phyloP scores from a whole-genome alignment of 2,113 vertebrate genomes.

The Carassius gibelio region DNA sequence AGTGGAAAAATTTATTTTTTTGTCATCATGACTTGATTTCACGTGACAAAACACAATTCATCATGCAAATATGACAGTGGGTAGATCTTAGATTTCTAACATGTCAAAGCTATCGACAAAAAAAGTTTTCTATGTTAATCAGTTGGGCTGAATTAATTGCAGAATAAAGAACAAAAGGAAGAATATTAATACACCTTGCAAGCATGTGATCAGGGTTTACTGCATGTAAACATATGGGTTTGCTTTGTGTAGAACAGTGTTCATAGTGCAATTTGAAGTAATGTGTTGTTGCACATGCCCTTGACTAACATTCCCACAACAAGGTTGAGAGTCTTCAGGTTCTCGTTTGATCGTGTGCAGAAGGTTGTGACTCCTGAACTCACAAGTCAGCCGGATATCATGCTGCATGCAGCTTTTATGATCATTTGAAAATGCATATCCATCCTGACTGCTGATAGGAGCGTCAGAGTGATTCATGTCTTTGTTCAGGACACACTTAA shows the following conservation, averaged over 20 bases:
- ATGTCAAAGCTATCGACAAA: neutral
- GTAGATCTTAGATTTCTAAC: neutral
- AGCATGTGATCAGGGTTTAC: slow-evolving; percentile 37
- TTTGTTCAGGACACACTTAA: slow-evolving; percentile 66
- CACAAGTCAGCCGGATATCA: slow-evolving; percentile 62
- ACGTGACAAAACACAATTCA: neutral
- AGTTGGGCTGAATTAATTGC: neutral
- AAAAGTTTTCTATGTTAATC: neutral
- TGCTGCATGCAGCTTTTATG: slow-evolving; percentile 65
- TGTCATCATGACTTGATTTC: neutral
- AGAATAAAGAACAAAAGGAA: neutral
- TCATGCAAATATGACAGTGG: neutral
- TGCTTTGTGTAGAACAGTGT: slow-evolving; percentile 68
- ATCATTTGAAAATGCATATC: slow-evolving; percentile 65
- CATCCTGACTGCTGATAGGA: slow-evolving; percentile 16
- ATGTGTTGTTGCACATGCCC: slow-evolving; percentile 64
- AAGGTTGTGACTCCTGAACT: slow-evolving; percentile 70
- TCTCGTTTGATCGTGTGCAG: slow-evolving; percentile 79
- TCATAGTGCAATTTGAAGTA: slow-evolving; percentile 59
- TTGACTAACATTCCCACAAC: slow-evolving; percentile 67
- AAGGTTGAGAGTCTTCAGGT: slow-evolving; percentile 74
- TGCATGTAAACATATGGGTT: slow-evolving; percentile 77
- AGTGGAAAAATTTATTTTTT: neutral
- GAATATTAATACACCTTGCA: neutral
- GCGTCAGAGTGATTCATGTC: slow-evolving; percentile 66